Evolutionary conservation across 2,113 vertebrate genomes (phyloP).

Genomic region (Mola mola): DNA sequence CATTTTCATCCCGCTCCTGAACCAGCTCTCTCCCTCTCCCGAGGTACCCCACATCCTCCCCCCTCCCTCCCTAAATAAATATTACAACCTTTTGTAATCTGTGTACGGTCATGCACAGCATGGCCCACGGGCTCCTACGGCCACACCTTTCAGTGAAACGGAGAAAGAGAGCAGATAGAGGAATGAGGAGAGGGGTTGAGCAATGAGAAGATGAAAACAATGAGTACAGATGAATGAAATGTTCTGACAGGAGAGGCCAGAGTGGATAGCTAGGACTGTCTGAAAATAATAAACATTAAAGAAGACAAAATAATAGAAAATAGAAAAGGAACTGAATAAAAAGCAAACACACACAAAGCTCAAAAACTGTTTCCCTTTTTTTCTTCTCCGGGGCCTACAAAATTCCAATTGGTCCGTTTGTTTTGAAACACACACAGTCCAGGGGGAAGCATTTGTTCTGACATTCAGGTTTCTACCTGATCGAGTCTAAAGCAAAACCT

Average conservation of each 20-base stretch:
- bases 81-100: constrained; percentile 59
- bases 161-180: constrained; percentile 1
- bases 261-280: not conserved
- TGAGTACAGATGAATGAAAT: constrained; percentile 6
- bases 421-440: constrained; percentile 22
- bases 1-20: constrained; percentile 49
- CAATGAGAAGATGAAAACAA: not conserved
- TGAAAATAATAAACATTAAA: constrained; percentile 16
- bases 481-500: constrained; percentile 40
- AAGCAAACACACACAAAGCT: constrained; percentile 21
- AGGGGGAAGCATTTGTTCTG: constrained; percentile 18
- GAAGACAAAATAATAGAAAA: constrained; percentile 21
- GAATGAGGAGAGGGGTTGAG: not conserved
- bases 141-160: constrained; percentile 26
- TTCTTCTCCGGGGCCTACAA: constrained; percentile 21
- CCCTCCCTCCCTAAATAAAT: constrained; percentile 72
- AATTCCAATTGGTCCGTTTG: constrained; percentile 69
- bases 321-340: constrained; percentile 20
- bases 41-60: not conserved
- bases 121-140: constrained; percentile 60
- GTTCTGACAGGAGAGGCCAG: constrained; percentile 10
- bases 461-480: constrained; percentile 23
- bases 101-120: constrained; percentile 75
- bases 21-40: constrained; percentile 11
- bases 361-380: constrained; percentile 67